phyloP scores from a whole-genome alignment of 1,140 invertebrate species.

The Luehdorfia chinensis region DNA sequence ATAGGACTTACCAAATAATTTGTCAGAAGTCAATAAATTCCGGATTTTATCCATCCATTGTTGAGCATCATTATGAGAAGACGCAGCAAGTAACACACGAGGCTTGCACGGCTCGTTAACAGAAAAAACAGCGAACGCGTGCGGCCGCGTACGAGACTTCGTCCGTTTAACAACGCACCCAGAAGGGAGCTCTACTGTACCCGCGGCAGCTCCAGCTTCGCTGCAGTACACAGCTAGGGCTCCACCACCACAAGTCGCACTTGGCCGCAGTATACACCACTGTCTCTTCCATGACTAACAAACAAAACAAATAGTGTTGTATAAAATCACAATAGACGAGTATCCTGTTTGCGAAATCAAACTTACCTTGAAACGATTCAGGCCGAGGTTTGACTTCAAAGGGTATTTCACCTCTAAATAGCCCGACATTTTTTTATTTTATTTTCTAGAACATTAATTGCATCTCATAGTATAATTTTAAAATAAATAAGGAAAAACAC shows the following conservation, averaged over 20 bases:
- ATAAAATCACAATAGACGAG: constrained; percentile 38
- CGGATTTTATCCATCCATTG: constrained; percentile 68
- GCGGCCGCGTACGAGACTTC: constrained; percentile 56
- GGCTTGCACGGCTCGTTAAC: constrained; percentile 51
- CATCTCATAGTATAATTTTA: constrained; percentile 19
- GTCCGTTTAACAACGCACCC: constrained; percentile 56
- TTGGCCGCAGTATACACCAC: constrained; percentile 67
- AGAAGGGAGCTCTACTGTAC: constrained; percentile 48
- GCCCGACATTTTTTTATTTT: constrained; percentile 53
- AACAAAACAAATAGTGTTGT: constrained; percentile 22
- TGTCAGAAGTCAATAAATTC: constrained; percentile 44
- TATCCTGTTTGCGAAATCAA: constrained; percentile 22
- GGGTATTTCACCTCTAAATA: constrained; percentile 71
- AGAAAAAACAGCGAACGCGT: constrained; percentile 65
- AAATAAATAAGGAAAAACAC: constrained; percentile 20
- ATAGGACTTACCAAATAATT: constrained; percentile 47
- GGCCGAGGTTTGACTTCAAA: constrained; percentile 56
- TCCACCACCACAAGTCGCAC: constrained; percentile 48
- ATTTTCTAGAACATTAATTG: constrained; percentile 22
- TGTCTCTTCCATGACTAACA: constrained; percentile 67
- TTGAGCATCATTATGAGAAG: constrained; percentile 49
- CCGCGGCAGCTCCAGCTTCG: constrained; percentile 59
- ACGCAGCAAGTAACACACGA: constrained; percentile 53
- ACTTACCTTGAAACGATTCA: constrained; percentile 70
- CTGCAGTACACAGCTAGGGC: constrained; percentile 63